Percentiles rank a stretch among this genome's conserved stretches.
Evolutionary conservation across 2,113 vertebrate species (phyloP).

Genomic region (Passer domesticus): DNA sequence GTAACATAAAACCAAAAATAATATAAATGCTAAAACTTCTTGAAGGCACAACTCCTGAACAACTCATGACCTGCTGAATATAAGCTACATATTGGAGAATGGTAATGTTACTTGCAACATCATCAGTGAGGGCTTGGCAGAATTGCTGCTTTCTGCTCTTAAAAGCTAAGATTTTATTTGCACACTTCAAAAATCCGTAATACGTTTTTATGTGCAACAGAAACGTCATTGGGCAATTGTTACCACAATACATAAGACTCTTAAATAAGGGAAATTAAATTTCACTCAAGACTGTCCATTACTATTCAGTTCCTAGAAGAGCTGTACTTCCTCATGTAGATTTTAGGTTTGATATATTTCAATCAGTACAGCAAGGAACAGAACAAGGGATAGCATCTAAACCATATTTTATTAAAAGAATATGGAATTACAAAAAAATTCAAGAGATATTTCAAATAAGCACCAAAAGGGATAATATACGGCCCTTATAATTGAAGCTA

Average conservation of each 20-base stretch:
- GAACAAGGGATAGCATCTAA: neutral
- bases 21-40: neutral
- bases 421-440: neutral
- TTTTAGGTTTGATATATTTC: neutral
- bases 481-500: neutral
- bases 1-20: neutral
- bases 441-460: neutral
- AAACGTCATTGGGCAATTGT: neutral
- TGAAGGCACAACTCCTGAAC: neutral
- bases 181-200: neutral
- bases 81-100: neutral
- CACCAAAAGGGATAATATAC: neutral
- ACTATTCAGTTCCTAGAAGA: neutral
- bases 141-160: neutral
- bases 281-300: neutral
- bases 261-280: neutral
- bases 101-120: neutral
- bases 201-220: neutral
- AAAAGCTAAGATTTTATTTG: neutral
- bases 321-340: neutral
- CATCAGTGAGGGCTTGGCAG: neutral
- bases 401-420: neutral
- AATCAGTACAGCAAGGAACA: neutral
- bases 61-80: neutral
- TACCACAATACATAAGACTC: neutral